Percentiles rank a stretch among this genome's conserved stretches.
phyloP scores from a whole-genome alignment of 2,113 vertebrate species.

The Trematocara unimaculatum region DNA sequence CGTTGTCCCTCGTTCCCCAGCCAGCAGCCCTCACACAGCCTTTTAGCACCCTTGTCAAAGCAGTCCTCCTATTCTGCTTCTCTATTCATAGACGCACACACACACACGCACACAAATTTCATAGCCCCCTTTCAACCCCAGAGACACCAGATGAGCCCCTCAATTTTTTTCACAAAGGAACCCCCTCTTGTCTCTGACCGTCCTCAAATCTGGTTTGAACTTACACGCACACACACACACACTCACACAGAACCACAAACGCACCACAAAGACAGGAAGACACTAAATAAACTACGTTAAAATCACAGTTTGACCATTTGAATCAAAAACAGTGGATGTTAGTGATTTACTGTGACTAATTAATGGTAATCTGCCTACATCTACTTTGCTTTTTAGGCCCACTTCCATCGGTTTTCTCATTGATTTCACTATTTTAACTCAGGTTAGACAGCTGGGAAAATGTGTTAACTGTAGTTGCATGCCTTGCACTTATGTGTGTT shows the following conservation, averaged over 20 bases:
- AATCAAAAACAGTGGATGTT: background rate
- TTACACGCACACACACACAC: background rate
- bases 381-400: background rate
- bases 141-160: slow-evolving; percentile 83
- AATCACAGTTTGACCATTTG: background rate
- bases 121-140: slow-evolving; percentile 66
- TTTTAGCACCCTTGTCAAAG: slow-evolving; percentile 93
- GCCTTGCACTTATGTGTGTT: background rate
- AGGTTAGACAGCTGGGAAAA: background rate
- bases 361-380: background rate
- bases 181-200: slow-evolving; percentile 60
- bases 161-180: slow-evolving; percentile 78
- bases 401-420: background rate
- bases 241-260: background rate
- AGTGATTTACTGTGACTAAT: background rate
- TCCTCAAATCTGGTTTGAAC: background rate
- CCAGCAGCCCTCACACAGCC: slow-evolving; percentile 79
- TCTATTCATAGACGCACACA: slow-evolving; percentile 45
- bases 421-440: background rate
- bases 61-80: slow-evolving; percentile 65
- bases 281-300: background rate
- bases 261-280: background rate
- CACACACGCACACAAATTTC: slow-evolving; percentile 21
- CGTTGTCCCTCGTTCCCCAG: slow-evolving; percentile 59
- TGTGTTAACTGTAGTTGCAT: background rate